Conservation (phyloP, 37 sponge, comb jelly and placozoan species). For the Halisarca cf. caerulea region DNA sequence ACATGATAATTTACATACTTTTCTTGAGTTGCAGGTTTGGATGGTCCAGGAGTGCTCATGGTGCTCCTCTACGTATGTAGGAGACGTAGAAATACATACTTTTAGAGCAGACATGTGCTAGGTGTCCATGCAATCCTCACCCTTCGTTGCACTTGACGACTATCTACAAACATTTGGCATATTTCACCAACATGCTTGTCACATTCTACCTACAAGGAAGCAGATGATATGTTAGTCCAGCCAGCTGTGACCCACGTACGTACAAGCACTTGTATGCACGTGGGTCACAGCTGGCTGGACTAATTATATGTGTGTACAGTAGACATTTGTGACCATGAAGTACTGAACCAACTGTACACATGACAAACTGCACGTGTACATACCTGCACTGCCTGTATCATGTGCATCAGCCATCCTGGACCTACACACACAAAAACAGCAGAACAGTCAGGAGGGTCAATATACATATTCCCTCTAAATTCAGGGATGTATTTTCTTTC, state of each 20-base stretch:
- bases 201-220: slow-evolving; percentile 63
- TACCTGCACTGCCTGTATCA: slow-evolving; percentile 20
- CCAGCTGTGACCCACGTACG: not conserved
- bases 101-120: not conserved
- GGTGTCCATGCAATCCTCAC: not conserved
- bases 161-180: not conserved
- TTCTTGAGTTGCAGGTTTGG: slow-evolving; percentile 49
- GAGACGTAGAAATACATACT: not conserved
- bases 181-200: slow-evolving; percentile 51
- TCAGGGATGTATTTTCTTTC: too few relatives aligned
- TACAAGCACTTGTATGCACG: not conserved
- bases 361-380: too few relatives aligned
- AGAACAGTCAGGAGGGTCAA: too few relatives aligned
- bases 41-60: slow-evolving; percentile 41
- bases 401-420: slow-evolving; percentile 18
- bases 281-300: not conserved
- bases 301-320: not conserved
- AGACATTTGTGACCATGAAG: too few relatives aligned
- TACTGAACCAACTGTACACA: too few relatives aligned
- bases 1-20: not conserved
- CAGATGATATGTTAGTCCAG: not conserved
- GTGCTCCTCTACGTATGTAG: slow-evolving; percentile 43
- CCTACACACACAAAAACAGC: not conserved
- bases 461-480: too few relatives aligned
- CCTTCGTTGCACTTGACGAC: not conserved